A percentile compares a stretch with the other conserved stretches of the same genome.
Conservation (phyloP, 2,888 invertebrate genomes). For the Zygothrica quintamaculata region DNA sequence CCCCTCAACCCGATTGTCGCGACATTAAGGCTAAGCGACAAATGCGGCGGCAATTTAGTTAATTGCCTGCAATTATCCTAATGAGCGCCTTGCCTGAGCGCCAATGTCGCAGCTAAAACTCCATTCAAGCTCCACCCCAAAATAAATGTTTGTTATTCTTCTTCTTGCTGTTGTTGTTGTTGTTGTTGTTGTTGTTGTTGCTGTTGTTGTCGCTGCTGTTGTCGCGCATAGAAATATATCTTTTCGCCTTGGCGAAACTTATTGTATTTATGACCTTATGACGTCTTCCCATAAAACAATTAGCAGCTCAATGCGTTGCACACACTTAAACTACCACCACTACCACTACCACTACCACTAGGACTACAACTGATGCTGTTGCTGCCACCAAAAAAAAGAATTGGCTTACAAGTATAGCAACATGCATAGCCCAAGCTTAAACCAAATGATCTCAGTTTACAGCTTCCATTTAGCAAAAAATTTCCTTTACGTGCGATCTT, state of each 20-base stretch:
- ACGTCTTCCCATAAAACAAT: slow-evolving; percentile 44
- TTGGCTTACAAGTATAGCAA: too few relatives aligned
- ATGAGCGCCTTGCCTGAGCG: slow-evolving; percentile 80
- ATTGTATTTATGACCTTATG: slow-evolving; percentile 81
- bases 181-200: slow-evolving; percentile 43
- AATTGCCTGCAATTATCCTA: slow-evolving; percentile 84
- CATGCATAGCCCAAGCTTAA: too few relatives aligned
- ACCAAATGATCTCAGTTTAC: too few relatives aligned
- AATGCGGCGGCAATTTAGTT: slow-evolving; percentile 83
- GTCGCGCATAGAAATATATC: slow-evolving; percentile 50
- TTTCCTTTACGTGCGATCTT: too few relatives aligned
- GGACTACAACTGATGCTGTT: too few relatives aligned
- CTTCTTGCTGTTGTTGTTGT: slow-evolving; percentile 40
- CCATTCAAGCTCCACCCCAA: slow-evolving; percentile 3
- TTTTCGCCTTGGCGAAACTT: slow-evolving; percentile 48
- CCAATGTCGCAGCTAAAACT: slow-evolving; percentile 45
- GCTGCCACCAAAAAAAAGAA: too few relatives aligned
- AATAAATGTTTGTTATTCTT: slow-evolving; percentile 31
- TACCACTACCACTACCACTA: too few relatives aligned
- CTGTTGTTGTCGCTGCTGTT: slow-evolving; percentile 28
- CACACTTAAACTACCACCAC: too few relatives aligned
- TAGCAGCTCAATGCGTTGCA: slow-evolving; percentile 10
- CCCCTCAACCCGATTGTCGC: slow-evolving; percentile 32
- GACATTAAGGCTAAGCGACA: slow-evolving; percentile 70
- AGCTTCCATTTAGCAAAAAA: too few relatives aligned